Evolutionary conservation across 2,888 invertebrate genomes (phyloP), one percentile per base, ranked within the genome.

Genomic region (Spisula solida): DNA sequence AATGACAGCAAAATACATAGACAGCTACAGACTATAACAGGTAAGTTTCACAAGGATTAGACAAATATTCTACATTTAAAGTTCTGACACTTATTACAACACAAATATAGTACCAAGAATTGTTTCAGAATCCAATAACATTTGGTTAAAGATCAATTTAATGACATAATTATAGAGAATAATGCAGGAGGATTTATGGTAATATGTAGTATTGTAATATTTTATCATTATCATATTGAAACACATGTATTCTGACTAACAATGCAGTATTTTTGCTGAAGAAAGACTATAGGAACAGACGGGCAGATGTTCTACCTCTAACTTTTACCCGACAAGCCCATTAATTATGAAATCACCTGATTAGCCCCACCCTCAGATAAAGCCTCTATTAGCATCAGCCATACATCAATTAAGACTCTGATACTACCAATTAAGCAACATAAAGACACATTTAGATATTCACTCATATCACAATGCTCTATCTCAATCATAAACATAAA

Each of bases 321-420:
- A 66, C 16, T 20, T 51, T 60, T 25, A 5, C 41, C 29, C 25
- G 25, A 41, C 48, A 47, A 47, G 41, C 66, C 18, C 47, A 70
- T 83, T 83, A 66, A 83, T 83, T 34, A 83, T 31, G 25, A 34
- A 31, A 75, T 75, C 75, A 75, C 75, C 75, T 75, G 75, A 75
- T 47, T 75, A 83, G 83, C 83, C 75, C 66, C 70, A 29, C 83
- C 75, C 75, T 75, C n/a, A 48, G 83, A 83, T 83, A 83, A 70
- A 83, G 51, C 20, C 29, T 70, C 31, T 29, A 51, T 51, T 29
- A 48, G 75, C 29, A 75, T 48, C 10, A 12, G 0, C 70, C 83
- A 83, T 83, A 83, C 29, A 83, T 83, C 83, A 83, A 83, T 83
- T 83, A 83, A 51, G 20, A 25, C 31, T 34, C 31, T 75, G 75